A percentile compares a stretch with the other conserved stretches of the same genome.
Conservation (phyloP, 2,113 vertebrate species). For the Hippocampus abdominalis region DNA sequence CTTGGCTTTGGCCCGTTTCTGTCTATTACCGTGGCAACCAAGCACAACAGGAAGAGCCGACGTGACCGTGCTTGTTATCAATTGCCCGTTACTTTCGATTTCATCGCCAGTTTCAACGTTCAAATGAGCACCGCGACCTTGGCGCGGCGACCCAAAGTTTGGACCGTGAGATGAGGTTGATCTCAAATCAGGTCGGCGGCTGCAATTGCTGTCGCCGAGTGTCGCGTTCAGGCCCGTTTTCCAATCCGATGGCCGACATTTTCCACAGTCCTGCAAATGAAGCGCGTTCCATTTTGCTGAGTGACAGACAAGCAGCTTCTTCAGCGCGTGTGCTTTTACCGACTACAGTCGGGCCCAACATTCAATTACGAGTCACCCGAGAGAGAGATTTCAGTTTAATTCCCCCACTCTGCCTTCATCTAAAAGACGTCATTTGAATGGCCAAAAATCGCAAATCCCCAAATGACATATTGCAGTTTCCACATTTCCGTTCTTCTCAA, state of each 20-base stretch:
- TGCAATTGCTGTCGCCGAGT: neutral
- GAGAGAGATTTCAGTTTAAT: constrained; percentile 51
- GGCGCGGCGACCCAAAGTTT: too few species aligned
- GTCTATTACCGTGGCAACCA: too few species aligned
- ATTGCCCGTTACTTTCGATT: too few species aligned
- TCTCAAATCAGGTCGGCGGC: too few species aligned
- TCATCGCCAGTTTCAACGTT: too few species aligned
- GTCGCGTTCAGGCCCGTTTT: neutral
- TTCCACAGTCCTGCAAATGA: neutral
- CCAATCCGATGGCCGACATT: neutral
- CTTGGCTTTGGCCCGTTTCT: too few species aligned
- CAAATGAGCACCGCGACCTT: too few species aligned
- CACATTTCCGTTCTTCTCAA: constrained; percentile 13
- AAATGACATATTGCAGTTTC: constrained; percentile 29
- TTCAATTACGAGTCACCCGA: constrained; percentile 52
- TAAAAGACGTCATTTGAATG: constrained; percentile 35
- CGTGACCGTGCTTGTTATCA: too few species aligned
- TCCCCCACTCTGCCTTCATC: constrained; percentile 48
- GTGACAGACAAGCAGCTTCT: neutral
- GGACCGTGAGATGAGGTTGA: too few species aligned
- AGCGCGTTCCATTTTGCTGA: neutral
- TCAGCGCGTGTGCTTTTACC: constrained; percentile 11
- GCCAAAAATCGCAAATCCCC: constrained; percentile 52
- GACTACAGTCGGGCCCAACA: constrained; percentile 26
- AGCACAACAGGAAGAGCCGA: too few species aligned